phyloP scores from a whole-genome alignment of 2,888 invertebrate genomes.

The Melanargia galathea region DNA sequence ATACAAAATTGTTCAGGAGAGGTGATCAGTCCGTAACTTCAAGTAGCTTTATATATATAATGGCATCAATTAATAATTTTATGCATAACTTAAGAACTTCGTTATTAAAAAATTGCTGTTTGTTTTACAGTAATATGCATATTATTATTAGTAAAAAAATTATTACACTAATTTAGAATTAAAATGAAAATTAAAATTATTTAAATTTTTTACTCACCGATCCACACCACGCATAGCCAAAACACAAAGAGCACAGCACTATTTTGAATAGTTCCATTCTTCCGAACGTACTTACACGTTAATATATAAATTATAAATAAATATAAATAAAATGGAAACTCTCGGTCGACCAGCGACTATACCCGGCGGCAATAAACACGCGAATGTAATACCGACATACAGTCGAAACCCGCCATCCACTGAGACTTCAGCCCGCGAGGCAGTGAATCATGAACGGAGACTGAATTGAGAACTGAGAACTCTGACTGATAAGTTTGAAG shows the following conservation, averaged over 20 bases:
- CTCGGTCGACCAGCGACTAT: slow-evolving; percentile 5
- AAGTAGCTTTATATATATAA: no score
- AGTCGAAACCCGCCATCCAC: neutral
- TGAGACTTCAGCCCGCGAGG: neutral
- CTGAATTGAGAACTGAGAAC: neutral
- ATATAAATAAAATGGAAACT: neutral
- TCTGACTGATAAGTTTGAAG: no score
- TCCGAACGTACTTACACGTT: slow-evolving; percentile 4
- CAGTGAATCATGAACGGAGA: neutral
- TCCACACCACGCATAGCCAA: slow-evolving; percentile 25
- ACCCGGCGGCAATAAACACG: neutral
- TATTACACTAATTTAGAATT: no score
- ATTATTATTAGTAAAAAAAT: no score
- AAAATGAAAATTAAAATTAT: no score
- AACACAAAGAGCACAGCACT: slow-evolving; percentile 27
- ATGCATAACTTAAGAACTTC: no score
- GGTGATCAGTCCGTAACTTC: no score
- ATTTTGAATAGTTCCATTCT: slow-evolving; percentile 33
- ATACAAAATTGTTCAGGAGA: no score
- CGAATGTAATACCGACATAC: neutral
- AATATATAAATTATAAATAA: neutral
- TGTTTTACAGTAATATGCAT: no score
- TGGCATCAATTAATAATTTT: no score
- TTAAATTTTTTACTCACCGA: slow-evolving; percentile 31
- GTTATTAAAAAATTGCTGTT: no score